Conservation (phyloP, 30 jellyfish, hydroid and myxozoan genomes). For the Turritopsis dohrnii region DNA sequence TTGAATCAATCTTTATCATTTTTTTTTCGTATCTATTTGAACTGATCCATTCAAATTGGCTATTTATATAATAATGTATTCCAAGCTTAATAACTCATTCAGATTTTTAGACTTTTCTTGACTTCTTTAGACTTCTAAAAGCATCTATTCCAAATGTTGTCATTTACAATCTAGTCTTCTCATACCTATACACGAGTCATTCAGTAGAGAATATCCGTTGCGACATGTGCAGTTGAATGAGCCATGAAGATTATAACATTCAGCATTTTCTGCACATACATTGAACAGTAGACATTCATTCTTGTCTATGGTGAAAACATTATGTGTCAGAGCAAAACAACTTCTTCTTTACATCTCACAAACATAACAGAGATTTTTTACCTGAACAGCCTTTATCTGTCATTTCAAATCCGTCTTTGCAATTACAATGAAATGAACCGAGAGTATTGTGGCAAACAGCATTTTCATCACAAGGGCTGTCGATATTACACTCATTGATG, state of each 20-base stretch:
- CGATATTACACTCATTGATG: not conserved
- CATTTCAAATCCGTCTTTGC: not conserved
- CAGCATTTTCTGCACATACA: not conserved
- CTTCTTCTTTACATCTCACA: too few relatives aligned
- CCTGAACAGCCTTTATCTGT: not conserved
- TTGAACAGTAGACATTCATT: not conserved
- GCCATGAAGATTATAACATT: not conserved
- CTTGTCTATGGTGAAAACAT: not conserved
- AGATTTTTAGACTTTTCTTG: too few relatives aligned
- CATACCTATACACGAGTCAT: not conserved
- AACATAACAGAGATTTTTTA: not conserved
- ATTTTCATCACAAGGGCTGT: not conserved
- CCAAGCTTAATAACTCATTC: too few relatives aligned
- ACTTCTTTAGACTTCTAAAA: too few relatives aligned
- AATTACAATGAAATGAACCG: not conserved
- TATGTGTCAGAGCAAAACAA: too few relatives aligned
- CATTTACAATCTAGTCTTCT: not conserved
- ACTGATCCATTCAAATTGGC: too few relatives aligned
- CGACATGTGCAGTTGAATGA: not conserved
- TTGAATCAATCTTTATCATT: too few relatives aligned
- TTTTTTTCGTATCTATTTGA: too few relatives aligned
- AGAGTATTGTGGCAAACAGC: not conserved
- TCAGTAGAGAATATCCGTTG: not conserved
- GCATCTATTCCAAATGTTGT: too few relatives aligned
- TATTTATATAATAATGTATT: too few relatives aligned